Evolutionary conservation across 2,113 vertebrate genomes (phyloP), one percentile per base, ranked within the genome.

Genomic region (Lichenostomus cassidix): DNA sequence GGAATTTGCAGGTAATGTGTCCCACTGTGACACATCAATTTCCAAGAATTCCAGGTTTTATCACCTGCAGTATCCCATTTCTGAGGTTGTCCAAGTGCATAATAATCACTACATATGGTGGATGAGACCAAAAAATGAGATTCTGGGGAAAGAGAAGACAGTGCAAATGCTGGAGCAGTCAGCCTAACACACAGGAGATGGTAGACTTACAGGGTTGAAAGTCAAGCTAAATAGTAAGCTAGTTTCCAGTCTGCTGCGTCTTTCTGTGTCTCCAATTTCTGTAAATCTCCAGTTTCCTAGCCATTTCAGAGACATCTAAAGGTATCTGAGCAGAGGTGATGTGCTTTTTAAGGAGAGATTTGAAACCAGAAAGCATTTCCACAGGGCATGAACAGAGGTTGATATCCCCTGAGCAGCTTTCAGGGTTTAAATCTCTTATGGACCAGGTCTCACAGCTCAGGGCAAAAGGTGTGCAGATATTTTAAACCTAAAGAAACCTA

Each of bases 21-120:
- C 44, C 69, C 3, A 1, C 17, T 2, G 2, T 76, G 67, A 12
- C 0, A 0, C 9, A 31, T 29, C 11, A 39, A 39, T 1, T 3
- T 44, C 19, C 50, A 62, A n/a, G 12, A 78, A 14, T 31, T 27
- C 11, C 17, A 21, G 37, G 56, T 52, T 52, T 55, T 75, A 28
- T 31, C 35, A 78, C 15, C n/a, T 15, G 12, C 37, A 52, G 8
- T 58, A 46, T 74, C 37, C 53, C 15, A 7, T 56, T 84, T 92
- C 52, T 73, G 33, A 50, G 46, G 27, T 37, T 37, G 24, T 33
- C 23, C 65, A 76, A 77, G 27, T 42, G 42, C 29, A 42, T 60
- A 20, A 71, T 67, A 56, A n/a, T 52, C 59, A 56, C 15, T 50
- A 27, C 4, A 58, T 42, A 44, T 28, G 16, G 27, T 47, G 21